These are phyloP conservation scores for Tricholauxania praeusta DNA, from an alignment of 2,888 invertebrate species.

Conservation along the genomic window DNA sequence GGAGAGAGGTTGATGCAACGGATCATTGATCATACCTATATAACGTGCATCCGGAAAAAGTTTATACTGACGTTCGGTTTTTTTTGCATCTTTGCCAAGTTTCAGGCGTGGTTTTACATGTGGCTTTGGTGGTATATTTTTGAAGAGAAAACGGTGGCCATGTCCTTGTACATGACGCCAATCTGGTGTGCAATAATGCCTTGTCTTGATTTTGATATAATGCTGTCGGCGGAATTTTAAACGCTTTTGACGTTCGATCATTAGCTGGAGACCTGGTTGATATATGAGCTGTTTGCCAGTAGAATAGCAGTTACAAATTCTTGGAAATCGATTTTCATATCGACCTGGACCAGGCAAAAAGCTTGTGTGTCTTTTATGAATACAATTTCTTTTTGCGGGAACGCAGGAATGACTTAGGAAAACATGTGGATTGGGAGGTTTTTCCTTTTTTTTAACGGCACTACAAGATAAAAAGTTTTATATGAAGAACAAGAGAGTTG, in stretches of 20 bases:
- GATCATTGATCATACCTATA: conserved; percentile 56
- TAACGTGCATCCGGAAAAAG: conserved; percentile 58
- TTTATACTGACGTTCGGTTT: conserved; percentile 44
- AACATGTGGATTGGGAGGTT: conserved; percentile 47
- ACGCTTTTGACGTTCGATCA: conserved; percentile 58
- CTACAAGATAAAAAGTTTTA: conserved; percentile 2
- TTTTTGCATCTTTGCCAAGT: conserved; percentile 43
- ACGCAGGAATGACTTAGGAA: conserved; percentile 52
- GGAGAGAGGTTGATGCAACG: conserved; percentile 48
- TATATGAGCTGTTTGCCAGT: conserved; percentile 37
- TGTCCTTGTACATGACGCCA: conserved; percentile 58
- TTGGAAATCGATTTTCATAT: conserved; percentile 53
- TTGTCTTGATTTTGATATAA: conserved; percentile 47
- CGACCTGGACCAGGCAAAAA: conserved; percentile 61
- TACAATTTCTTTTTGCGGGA: conserved; percentile 47
- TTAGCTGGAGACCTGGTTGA: conserved; percentile 50
- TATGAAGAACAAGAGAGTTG: neutral
- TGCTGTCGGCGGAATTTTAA: conserved; percentile 56
- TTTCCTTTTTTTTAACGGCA: conserved; percentile 16
- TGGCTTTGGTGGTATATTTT: conserved; percentile 14
- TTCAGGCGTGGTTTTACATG: neutral
- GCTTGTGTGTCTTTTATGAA: conserved; percentile 44
- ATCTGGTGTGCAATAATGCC: conserved; percentile 48
- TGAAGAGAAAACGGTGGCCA: conserved; percentile 56
- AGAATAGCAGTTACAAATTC: conserved; percentile 51